Evolutionary conservation across 1,140 invertebrate species (phyloP).

Genomic region (Cotesia chilonis): DNA sequence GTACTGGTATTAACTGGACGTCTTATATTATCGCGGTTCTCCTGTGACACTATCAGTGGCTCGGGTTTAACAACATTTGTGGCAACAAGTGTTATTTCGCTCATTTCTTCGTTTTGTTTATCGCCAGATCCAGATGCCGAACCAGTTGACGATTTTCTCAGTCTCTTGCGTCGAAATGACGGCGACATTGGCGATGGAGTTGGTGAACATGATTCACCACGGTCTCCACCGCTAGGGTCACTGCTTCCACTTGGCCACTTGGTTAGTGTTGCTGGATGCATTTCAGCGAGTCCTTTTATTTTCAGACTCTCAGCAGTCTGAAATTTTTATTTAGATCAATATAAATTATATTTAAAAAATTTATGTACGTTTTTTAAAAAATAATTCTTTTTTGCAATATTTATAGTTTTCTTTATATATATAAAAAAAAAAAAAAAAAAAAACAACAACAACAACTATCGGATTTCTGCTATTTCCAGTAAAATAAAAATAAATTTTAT

Average conservation of each 20-base stretch:
- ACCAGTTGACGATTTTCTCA: constrained; percentile 77
- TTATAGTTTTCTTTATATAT: not conserved
- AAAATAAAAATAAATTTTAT: constrained; percentile 40
- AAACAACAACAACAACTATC: not conserved
- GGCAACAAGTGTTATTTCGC: constrained; percentile 64
- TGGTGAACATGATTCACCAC: constrained; percentile 60
- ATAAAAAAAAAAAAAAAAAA: too few species aligned
- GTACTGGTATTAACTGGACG: constrained; percentile 57
- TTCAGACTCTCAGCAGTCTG: constrained; percentile 86
- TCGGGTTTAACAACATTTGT: constrained; percentile 67
- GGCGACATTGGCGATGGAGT: constrained; percentile 60
- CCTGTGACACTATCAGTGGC: constrained; percentile 56
- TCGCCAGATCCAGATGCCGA: constrained; percentile 71
- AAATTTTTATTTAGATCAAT: constrained; percentile 27
- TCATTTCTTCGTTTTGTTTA: constrained; percentile 64
- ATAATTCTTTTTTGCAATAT: too few species aligned
- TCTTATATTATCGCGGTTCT: constrained; percentile 51
- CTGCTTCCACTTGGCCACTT: constrained; percentile 70
- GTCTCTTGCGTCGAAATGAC: constrained; percentile 68
- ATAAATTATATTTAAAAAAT: constrained; percentile 2
- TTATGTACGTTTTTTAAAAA: too few species aligned
- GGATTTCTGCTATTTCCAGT: not conserved
- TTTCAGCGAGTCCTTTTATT: constrained; percentile 87
- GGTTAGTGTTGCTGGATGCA: constrained; percentile 76
- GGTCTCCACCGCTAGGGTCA: constrained; percentile 52